Evolutionary conservation across 2,888 invertebrate genomes (phyloP).

Genomic region (Fabriciana adippe): DNA sequence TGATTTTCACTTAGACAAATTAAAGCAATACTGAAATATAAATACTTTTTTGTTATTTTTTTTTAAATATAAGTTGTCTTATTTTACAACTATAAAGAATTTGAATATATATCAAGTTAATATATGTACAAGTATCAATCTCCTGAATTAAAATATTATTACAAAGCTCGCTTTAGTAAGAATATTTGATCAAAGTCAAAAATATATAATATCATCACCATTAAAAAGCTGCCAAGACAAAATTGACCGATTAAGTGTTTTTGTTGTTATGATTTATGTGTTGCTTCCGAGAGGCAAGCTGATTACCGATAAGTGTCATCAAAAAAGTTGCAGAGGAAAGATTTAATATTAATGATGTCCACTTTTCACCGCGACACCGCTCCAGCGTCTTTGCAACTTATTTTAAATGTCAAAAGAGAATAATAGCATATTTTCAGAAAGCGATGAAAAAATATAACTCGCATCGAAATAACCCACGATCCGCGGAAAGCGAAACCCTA

Average conservation of each 20-base stretch:
- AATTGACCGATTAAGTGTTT: conserved; percentile 35
- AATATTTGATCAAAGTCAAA: not conserved
- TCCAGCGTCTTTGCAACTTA: not conserved
- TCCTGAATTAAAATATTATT: not conserved
- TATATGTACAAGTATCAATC: not conserved
- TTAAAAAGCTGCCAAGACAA: conserved; percentile 32
- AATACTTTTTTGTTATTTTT: not conserved
- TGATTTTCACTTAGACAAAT: not conserved
- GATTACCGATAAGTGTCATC: conserved; percentile 32
- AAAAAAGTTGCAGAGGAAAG: conserved; percentile 29
- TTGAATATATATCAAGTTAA: too few species aligned
- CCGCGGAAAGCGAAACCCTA: conserved; percentile 43
- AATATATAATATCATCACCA: conserved; percentile 28
- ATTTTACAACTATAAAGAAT: too few species aligned
- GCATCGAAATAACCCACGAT: conserved; percentile 16
- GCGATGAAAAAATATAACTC: not conserved
- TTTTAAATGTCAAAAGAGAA: not conserved
- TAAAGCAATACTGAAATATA: not conserved
- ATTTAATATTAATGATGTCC: conserved; percentile 23
- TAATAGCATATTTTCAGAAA: not conserved
- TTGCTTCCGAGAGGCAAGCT: conserved; percentile 27
- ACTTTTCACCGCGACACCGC: conserved; percentile 4
- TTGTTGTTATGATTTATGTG: conserved; percentile 36
- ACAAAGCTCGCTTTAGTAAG: not conserved
- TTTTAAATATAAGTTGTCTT: not conserved